Evolutionary conservation across 1,140 invertebrate species (phyloP).

Genomic region (Thaumatotibia leucotreta): DNA sequence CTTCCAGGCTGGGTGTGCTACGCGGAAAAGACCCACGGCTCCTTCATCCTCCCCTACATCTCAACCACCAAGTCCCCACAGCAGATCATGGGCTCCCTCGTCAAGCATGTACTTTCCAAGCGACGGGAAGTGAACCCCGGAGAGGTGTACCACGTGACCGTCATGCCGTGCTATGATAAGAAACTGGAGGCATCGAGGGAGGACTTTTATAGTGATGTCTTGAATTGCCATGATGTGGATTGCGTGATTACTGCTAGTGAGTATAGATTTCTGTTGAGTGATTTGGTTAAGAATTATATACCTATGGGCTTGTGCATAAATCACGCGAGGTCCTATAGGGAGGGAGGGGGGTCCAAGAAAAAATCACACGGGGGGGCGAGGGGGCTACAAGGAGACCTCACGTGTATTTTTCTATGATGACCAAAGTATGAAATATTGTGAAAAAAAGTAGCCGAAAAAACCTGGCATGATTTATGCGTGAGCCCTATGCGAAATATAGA

Average conservation of each 20-base stretch:
- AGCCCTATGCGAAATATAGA: too few relatives aligned
- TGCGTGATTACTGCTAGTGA: slow-evolving; percentile 97
- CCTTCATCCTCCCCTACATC: slow-evolving; percentile 94
- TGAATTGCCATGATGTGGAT: slow-evolving; percentile 92
- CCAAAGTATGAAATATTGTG: too few relatives aligned
- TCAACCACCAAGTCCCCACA: slow-evolving; percentile 95
- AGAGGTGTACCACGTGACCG: slow-evolving; percentile 93
- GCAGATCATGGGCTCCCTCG: slow-evolving; percentile 95
- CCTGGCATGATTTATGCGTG: too few relatives aligned
- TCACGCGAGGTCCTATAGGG: too few relatives aligned
- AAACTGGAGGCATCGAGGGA: slow-evolving; percentile 97
- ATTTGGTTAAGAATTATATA: too few relatives aligned
- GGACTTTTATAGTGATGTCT: slow-evolving; percentile 89
- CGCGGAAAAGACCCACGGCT: slow-evolving; percentile 98
- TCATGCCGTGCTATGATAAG: slow-evolving; percentile 99
- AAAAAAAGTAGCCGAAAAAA: too few relatives aligned
- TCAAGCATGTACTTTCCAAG: slow-evolving; percentile 87
- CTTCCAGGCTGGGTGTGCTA: slow-evolving; percentile 99
- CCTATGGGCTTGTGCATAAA: too few relatives aligned
- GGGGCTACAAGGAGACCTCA: too few relatives aligned
- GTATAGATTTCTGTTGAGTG: slow-evolving; percentile 39
- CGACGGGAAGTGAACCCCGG: slow-evolving; percentile 76
- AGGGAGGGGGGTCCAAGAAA: too few relatives aligned
- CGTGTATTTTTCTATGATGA: too few relatives aligned
- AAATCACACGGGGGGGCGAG: too few relatives aligned